Evolutionary conservation across 2,113 vertebrate species (phyloP).

Genomic region (Athene noctua): DNA sequence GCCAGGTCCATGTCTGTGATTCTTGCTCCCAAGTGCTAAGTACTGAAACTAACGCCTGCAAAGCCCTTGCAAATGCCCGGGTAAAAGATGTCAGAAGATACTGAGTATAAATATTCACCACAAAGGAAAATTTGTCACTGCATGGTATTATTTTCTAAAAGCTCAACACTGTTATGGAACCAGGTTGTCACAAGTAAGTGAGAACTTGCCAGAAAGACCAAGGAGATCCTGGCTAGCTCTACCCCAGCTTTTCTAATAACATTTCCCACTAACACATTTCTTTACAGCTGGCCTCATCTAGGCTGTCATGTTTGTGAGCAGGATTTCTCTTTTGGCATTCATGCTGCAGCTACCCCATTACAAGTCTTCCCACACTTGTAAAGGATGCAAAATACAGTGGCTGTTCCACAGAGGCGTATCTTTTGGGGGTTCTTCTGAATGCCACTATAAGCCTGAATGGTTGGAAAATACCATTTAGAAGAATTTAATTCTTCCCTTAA

Average conservation of each 20-base stretch:
- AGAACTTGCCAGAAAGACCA: not conserved
- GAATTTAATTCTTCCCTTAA: not conserved
- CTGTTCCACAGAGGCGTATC: not conserved
- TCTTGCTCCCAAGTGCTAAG: not conserved
- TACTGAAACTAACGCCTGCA: not conserved
- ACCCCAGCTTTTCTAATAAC: not conserved
- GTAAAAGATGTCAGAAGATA: not conserved
- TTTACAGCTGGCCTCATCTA: not conserved
- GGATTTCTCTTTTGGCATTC: not conserved
- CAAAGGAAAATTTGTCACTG: not conserved
- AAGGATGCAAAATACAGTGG: not conserved
- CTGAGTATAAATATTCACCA: not conserved
- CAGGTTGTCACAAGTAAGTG: not conserved
- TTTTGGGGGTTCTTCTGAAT: not conserved
- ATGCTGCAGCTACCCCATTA: not conserved
- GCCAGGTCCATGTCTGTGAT: accelerated
- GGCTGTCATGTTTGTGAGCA: not conserved
- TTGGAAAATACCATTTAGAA: not conserved
- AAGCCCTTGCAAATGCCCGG: not conserved
- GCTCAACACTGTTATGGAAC: not conserved
- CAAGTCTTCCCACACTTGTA: not conserved
- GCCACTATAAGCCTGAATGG: not conserved
- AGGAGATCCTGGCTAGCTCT: not conserved
- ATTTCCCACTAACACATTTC: not conserved
- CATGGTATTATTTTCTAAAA: not conserved